Base-by-base conservation (phyloP, 92 coral and sea anemone genomes). In the Phenganax marumi region DNA sequence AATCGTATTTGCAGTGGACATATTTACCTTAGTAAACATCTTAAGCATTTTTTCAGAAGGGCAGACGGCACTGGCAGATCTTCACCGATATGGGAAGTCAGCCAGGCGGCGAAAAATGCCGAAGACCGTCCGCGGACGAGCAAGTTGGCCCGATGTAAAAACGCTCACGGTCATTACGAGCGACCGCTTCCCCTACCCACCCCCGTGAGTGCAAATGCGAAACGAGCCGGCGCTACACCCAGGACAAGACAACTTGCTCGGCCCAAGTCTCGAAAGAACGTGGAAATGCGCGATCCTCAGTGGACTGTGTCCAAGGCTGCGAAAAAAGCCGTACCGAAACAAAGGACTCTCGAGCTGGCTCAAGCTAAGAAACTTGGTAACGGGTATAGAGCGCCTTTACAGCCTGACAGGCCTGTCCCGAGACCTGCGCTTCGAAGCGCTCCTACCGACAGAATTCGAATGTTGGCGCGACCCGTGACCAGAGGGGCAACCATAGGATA, bases 51-150 rank as follows among this genome's bases (percentile, higher is more conserved):
- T 84, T 82, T 46, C 88, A 90, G 64, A 81, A 87, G 73, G 89
- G 87, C 39, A 79, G 98, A 81, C 89, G 97, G 73, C 9, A 78
- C 52, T 54, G 99, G 99, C 13, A 87, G 99, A 49, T 87, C 92
- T 56, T 89, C 99, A 17, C 97, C 99, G 9, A 89, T 96, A 33
- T 92, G 99, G 97, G 83, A 71, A 52, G 97, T 96, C 8, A 87
- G 89, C 55, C 90, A 91, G 50, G 91, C 97, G 23, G 97, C 97
- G 73, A 96, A 84, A 76, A 86, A 92, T 70, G 91, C 92, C 3
- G 97, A 88, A 76, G 99, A 96, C 71, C 86, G 99, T 7, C 92
- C 89, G 63, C 85, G 89, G 23, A 85, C 99, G 55, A 84, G 89
- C 79, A 77, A 88, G 46, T 90, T 96, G 26, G 96, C 99, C 4